Base-by-base conservation (phyloP, 2,888 invertebrate genomes). In the Romanomermis culicivorax region DNA sequence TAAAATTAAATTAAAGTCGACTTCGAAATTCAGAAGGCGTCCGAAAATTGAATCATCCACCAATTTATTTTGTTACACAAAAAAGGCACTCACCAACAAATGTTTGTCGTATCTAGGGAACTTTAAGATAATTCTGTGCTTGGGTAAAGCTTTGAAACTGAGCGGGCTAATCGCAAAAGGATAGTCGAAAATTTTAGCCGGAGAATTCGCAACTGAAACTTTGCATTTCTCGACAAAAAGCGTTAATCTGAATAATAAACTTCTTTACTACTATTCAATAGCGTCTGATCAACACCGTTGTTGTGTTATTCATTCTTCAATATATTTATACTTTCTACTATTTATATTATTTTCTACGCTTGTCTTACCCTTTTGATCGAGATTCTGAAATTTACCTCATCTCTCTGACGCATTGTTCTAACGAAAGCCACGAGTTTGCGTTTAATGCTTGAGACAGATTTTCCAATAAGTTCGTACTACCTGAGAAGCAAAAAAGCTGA, bases 61-160 rank as follows among this genome's bases (percentile, higher is more conserved):
- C n/a, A n/a, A n/a, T n/a, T n/a, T n/a, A n/a, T n/a, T n/a, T n/a
- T n/a, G n/a, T n/a, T n/a, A n/a, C 17, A 17, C 36, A 36, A 11
- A 17, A 7, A 36, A 36, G 36, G 17, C 7, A 3, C 55, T 4
- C 53, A 55, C 55, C 55, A 55, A 20, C 24, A 20, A 55, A 25
- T 36, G 53, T 2, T 2, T 7, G 2, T 29, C 26, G 42, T 26
- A 51, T n/a, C 55, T 51, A 42, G 2, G 29, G 29, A 55, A 52
- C 23, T 29, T n/a, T 20, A 55, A n/a, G 23, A 30, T 25, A 4
- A 55, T 3, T 53, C 30, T 7, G 23, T 51, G 29, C 26, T 7
- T 2, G 27, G 26, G 7, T 20, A 55, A 26, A 2, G 23, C 3
- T 3, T 42, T 20, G 4, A 55, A 25, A 17, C 24, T 20, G 2